Base-by-base conservation (phyloP, 2,888 invertebrate species). In the Lochmaea capreae region DNA sequence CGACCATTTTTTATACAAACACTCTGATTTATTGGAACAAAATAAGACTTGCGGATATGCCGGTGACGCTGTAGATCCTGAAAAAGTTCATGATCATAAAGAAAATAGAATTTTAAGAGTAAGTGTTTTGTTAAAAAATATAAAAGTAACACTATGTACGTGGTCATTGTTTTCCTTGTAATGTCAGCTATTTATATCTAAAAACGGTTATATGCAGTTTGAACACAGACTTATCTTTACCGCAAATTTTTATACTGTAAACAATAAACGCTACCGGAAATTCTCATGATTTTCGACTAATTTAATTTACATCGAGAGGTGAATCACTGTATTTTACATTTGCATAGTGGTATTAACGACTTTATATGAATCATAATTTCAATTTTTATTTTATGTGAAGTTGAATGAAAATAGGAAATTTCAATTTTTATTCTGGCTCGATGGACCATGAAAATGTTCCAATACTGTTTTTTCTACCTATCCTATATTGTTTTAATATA, bases 101-200 rank as follows among this genome's bases (percentile, higher is more conserved):
- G 77, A 81, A 80, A 91, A 91, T 83, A 89, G 92, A 83, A 90
- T 91, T 72, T 88, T 91, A 77, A 90, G 94, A 88, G 94, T 94
- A 85, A 90, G 90, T 78, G 22, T 63, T 14, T 54, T 0, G 10
- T 54, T 18, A 16, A 9, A 18, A 3, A 10, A 18, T 3, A 11
- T 3, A n/a, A 3, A 10, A 9, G 14, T n/a, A 42, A 16, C 43
- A 9, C 63, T 14, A 3, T n/a, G 49, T 5, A 49, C 0, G 5
- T 49, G n/a, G n/a, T 49, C 8, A 33, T 1, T 33, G 6, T 33
- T 33, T 33, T 33, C 8, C 33, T 8, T 33, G 6, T 1, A 46
- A 12, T 1, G 12, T 43, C 14, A 14, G 46, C 14, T 46, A 12
- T 46, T 46, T 46, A 46, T 46, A 46, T 12, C 46, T 46, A 46